Evolutionary conservation across 2,888 invertebrate genomes (phyloP).

Genomic region (Eristalinus aeneus): DNA sequence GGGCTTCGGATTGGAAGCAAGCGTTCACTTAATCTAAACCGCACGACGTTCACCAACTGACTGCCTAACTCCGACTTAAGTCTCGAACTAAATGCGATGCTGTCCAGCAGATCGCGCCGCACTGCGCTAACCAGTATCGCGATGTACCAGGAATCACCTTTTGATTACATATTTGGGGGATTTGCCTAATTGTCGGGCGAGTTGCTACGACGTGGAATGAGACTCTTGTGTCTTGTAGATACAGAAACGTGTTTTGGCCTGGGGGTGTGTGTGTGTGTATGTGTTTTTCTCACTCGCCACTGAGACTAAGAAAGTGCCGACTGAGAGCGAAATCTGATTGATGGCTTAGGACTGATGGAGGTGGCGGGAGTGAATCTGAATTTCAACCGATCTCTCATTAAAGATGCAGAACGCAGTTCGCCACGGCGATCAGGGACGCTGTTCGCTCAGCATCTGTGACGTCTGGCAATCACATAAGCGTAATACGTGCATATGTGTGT

Average conservation of each 20-base stretch:
- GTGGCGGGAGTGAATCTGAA: background rate
- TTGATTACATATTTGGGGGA: conserved; percentile 17
- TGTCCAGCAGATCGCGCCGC: background rate
- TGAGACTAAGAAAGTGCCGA: conserved; percentile 1
- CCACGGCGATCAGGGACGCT: background rate
- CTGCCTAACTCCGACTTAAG: conserved; percentile 52
- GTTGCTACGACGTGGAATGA: conserved; percentile 8
- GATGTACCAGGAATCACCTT: conserved; percentile 32
- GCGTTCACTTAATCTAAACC: conserved; percentile 33
- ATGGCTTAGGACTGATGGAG: background rate
- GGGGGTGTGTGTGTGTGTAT: background rate
- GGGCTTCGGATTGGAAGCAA: background rate
- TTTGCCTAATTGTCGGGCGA: conserved; percentile 60
- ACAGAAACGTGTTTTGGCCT: conserved; percentile 48
- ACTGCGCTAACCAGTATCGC: conserved; percentile 16
- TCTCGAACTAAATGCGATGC: conserved; percentile 45
- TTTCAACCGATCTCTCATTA: background rate
- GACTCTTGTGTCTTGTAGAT: conserved; percentile 23
- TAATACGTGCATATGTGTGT: background rate
- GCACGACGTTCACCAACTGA: conserved; percentile 48
- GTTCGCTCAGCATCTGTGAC: conserved; percentile 8
- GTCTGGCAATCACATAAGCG: background rate
- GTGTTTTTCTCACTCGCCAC: too few relatives aligned
- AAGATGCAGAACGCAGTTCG: conserved; percentile 8
- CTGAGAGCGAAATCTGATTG: background rate